phyloP scores from a whole-genome alignment of 2,113 vertebrate genomes.

The Hymenochirus boettgeri region DNA sequence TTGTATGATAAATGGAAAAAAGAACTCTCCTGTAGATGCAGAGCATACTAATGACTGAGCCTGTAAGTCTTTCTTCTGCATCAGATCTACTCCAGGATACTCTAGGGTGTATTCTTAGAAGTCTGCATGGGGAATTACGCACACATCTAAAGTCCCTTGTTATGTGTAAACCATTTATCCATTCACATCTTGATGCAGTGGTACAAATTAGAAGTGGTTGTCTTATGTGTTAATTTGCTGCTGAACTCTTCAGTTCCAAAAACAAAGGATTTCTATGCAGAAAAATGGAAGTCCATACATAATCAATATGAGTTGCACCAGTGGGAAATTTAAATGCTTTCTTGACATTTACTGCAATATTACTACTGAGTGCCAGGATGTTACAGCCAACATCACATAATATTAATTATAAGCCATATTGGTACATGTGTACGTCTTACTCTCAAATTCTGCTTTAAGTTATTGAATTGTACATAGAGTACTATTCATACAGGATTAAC shows the following conservation, averaged over 20 bases:
- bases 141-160: conserved; percentile 5
- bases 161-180: conserved; percentile 14
- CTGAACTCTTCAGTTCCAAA: background rate
- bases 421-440: too few relatives aligned
- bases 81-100: background rate
- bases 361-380: background rate
- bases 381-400: background rate
- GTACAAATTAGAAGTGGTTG: conserved; percentile 5
- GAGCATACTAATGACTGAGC: conserved; percentile 8
- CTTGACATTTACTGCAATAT: background rate
- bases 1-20: conserved; percentile 1
- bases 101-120: conserved; percentile 1
- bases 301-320: conserved; percentile 15
- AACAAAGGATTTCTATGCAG: conserved; percentile 2
- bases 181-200: background rate
- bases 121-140: background rate
- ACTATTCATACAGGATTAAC: too few relatives aligned
- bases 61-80: conserved; percentile 11
- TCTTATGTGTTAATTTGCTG: background rate
- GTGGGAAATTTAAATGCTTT: conserved; percentile 8
- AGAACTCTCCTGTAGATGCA: background rate
- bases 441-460: too few relatives aligned
- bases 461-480: too few relatives aligned
- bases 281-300: conserved; percentile 5
- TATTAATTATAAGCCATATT: background rate